Evolutionary conservation across 2,113 vertebrate species (phyloP).

Genomic region (Fulmarus glacialis): DNA sequence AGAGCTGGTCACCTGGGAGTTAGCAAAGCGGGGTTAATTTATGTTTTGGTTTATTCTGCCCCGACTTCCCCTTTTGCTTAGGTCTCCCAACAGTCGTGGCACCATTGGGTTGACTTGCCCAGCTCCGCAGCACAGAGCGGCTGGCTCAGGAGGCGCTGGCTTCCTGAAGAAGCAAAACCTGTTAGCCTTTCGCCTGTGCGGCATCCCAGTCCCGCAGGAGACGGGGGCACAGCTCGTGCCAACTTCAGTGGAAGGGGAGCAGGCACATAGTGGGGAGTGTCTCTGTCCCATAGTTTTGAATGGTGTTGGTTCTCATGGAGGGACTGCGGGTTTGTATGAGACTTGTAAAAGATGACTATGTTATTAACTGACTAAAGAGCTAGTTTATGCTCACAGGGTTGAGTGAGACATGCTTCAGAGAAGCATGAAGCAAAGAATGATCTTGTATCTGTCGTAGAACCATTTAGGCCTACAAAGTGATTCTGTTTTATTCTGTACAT

Average conservation of each 20-base stretch:
- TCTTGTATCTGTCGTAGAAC: not conserved
- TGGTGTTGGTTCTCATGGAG: not conserved
- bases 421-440: not conserved
- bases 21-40: not conserved
- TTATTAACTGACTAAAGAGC: not conserved
- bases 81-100: not conserved
- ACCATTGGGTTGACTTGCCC: not conserved
- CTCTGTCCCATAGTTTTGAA: not conserved
- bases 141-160: not conserved
- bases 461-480: not conserved
- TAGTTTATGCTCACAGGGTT: not conserved
- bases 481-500: not conserved
- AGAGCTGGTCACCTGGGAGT: not conserved
- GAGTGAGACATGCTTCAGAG: not conserved
- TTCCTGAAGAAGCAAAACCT: not conserved
- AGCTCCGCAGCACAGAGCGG: not conserved
- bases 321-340: not conserved
- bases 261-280: not conserved
- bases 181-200: accelerated
- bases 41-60: not conserved
- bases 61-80: not conserved
- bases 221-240: not conserved
- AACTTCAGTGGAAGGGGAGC: not conserved
- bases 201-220: accelerated
- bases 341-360: not conserved